Evolutionary conservation across 2,797 vertebrate species (phyloP), one percentile per base, ranked within the genome.

Genomic region (Hephaestus fuliginosus): DNA sequence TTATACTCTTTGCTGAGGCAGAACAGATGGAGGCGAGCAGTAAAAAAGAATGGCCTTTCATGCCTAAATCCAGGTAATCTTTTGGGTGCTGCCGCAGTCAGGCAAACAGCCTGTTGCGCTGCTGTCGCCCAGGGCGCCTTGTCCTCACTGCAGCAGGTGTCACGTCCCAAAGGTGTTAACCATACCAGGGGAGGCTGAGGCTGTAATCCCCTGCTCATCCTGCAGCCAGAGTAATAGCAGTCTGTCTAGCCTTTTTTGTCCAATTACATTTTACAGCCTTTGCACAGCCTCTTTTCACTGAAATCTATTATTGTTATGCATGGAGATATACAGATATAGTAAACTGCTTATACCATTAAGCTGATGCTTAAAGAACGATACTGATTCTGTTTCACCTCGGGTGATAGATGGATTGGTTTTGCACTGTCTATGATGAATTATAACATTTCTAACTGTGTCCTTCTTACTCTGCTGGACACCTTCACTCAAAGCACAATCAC

Each of bases 151-250:
- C 68, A 72, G 68, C 13, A 30, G 80, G 48, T 64, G 53, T 53
- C 46, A 22, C 30, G 2, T 72, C 66, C 61, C 74, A 52, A 33
- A 84, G 49, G 79, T 61, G 53, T 69, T 66, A 56, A 28, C 30
- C 14, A 4, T 15, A 58, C 51, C 22, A 10, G 7, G 18, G 52
- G 76, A 70, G 60, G 56, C 65, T 61, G 44, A 55, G 44, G 64
- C 61, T 74, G 17, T 82, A 85, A 85, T 75, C 73, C 36, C 15
- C 9, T 18, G 18, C 41, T 64, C n/a, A 64, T 65, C 43, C 67
- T 67, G 49, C 43, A 51, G 28, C 44, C 13, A 61, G 9, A 49
- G 46, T 61, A 28, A 52, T 5, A 12, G 30, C 7, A 17, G 20
- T 3, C 22, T n/a, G 14, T 39, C 36, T 25, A 30, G 18, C 49